phyloP scores from a whole-genome alignment of 2,113 vertebrate genomes.

The Dendropsophus ebraccatus region DNA sequence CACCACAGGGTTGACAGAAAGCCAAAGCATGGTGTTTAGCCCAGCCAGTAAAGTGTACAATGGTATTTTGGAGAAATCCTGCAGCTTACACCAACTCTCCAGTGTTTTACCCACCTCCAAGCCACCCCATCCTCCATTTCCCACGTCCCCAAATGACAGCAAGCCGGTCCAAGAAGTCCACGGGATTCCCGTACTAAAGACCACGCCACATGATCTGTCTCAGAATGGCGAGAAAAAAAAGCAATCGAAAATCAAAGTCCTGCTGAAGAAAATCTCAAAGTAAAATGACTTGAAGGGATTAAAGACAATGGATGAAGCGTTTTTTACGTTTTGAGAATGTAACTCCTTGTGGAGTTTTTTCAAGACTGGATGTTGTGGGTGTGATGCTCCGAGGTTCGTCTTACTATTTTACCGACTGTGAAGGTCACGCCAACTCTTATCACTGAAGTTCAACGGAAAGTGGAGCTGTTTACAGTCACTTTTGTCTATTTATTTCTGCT shows the following conservation, averaged over 20 bases:
- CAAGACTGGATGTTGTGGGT: conserved; percentile 75
- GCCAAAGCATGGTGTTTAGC: conserved; percentile 86
- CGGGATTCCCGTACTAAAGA: conserved; percentile 78
- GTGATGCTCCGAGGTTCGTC: conserved; percentile 77
- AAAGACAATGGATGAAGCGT: conserved; percentile 59
- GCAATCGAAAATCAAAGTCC: conserved; percentile 93
- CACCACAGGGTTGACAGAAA: conserved; percentile 83
- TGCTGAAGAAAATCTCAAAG: conserved; percentile 94
- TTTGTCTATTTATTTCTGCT: conserved; percentile 81
- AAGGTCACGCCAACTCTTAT: conserved; percentile 69
- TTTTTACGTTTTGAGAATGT: conserved; percentile 81
- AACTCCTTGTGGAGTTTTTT: conserved; percentile 78
- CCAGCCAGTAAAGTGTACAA: conserved; percentile 89
- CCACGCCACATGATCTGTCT: conserved; percentile 88
- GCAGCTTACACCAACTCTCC: conserved; percentile 92
- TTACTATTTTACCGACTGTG: conserved; percentile 77
- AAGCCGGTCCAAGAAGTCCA: conserved; percentile 78
- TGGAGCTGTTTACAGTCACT: conserved; percentile 78
- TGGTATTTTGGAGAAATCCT: conserved; percentile 96
- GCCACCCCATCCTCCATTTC: conserved; percentile 83
- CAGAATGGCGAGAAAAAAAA: conserved; percentile 95
- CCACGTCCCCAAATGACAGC: conserved; percentile 82
- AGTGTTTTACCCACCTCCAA: conserved; percentile 76
- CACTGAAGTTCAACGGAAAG: conserved; percentile 72
- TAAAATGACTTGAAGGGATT: conserved; percentile 68